Conservation (phyloP, 2,888 invertebrate genomes). For the Plagodis dolabraria region DNA sequence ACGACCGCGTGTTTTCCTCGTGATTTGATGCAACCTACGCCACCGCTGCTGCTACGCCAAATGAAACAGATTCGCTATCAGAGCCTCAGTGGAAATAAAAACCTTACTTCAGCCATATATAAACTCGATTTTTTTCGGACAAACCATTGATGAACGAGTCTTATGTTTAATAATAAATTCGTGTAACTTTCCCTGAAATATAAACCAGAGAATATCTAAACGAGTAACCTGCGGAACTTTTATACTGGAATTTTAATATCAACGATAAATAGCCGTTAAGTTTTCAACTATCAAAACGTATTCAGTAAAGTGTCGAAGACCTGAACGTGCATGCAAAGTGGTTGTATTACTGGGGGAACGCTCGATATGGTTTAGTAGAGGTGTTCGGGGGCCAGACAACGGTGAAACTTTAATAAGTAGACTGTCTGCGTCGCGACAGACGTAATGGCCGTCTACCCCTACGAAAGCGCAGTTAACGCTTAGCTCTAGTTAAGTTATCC, state of each 20-base stretch:
- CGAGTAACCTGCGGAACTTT: neutral
- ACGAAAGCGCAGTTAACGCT: slow-evolving; percentile 19
- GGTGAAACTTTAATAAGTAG: slow-evolving; percentile 71
- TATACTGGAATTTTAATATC: slow-evolving; percentile 13
- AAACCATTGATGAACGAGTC: too few relatives aligned
- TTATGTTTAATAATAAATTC: too few relatives aligned
- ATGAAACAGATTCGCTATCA: slow-evolving; percentile 22
- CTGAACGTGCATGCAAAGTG: slow-evolving; percentile 53
- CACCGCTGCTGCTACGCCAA: slow-evolving; percentile 30
- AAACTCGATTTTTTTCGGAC: neutral
- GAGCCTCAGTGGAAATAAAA: slow-evolving; percentile 9
- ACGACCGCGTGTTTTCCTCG: slow-evolving; percentile 76
- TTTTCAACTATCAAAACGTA: slow-evolving; percentile 40
- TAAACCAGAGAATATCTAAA: neutral
- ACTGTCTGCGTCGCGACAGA: slow-evolving; percentile 31
- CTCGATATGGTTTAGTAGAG: slow-evolving; percentile 51
- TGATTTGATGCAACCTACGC: slow-evolving; percentile 54
- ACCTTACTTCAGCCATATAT: neutral
- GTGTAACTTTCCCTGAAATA: too few relatives aligned
- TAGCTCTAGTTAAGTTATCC: slow-evolving; percentile 11
- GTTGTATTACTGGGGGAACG: slow-evolving; percentile 51
- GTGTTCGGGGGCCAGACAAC: slow-evolving; percentile 52
- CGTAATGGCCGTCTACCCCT: slow-evolving; percentile 21
- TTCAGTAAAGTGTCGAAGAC: slow-evolving; percentile 40
- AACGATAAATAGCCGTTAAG: slow-evolving; percentile 15